These are phyloP conservation scores for Lepisosteus osseus DNA, from an alignment of 2,113 vertebrate genomes.

Conservation along the genomic window DNA sequence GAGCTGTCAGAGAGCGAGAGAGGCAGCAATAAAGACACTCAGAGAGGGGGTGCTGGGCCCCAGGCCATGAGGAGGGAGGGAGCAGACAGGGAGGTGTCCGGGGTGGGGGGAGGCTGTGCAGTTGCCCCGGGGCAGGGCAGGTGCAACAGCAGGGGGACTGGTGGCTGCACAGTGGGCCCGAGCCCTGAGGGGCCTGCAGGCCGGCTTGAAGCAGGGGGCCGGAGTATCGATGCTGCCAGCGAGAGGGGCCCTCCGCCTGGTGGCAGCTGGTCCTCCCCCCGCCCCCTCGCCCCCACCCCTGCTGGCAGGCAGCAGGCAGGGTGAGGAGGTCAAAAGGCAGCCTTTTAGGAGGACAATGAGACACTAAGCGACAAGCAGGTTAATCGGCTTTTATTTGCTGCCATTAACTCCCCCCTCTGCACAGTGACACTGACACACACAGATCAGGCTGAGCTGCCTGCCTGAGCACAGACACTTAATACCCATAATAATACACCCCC, in stretches of 20 bases:
- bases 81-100: neutral
- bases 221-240: conserved; percentile 65
- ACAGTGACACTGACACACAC: neutral
- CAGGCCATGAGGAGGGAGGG: neutral
- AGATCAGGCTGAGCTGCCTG: no score
- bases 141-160: conserved; percentile 47
- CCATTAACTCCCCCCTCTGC: conserved; percentile 39
- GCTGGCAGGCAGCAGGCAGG: conserved; percentile 72
- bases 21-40: neutral
- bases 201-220: conserved; percentile 66
- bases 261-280: conserved; percentile 68
- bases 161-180: conserved; percentile 47
- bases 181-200: conserved; percentile 68
- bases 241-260: conserved; percentile 57
- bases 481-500: no score
- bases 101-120: conserved; percentile 9
- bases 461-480: no score
- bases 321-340: conserved; percentile 78
- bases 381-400: conserved; percentile 77
- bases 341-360: conserved; percentile 54
- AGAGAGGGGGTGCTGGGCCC: neutral
- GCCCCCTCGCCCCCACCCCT: conserved; percentile 40
- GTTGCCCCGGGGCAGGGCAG: conserved; percentile 41
- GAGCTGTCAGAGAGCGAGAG: neutral
- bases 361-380: conserved; percentile 56